Evolutionary conservation across 2,113 vertebrate species (phyloP).

Genomic region (Indri indri): DNA sequence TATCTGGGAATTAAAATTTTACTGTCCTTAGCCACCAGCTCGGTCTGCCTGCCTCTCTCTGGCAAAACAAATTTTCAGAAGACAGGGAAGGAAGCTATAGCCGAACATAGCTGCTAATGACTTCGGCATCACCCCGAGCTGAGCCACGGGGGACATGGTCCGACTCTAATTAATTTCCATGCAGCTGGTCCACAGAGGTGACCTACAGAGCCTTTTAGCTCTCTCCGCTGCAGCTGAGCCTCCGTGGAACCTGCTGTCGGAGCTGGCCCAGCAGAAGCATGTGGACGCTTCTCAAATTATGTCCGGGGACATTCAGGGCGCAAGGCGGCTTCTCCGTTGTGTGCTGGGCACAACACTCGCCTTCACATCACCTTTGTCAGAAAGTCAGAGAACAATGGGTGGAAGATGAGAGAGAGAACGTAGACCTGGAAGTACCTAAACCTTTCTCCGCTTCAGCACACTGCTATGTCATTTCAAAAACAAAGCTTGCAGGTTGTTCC

Average conservation of each 20-base stretch:
- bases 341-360: background rate
- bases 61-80: conserved; percentile 16
- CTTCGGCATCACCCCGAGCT: background rate
- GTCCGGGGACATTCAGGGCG: rapidly evolving
- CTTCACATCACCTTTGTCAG: background rate
- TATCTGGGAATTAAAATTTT: conserved; percentile 38
- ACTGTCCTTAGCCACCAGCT: background rate
- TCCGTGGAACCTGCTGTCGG: background rate
- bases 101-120: background rate
- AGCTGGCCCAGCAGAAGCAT: background rate
- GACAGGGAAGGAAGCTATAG: background rate
- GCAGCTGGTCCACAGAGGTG: background rate
- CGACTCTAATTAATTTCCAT: background rate
- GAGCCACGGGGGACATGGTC: rapidly evolving
- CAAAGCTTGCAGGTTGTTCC: background rate
- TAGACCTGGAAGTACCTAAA: background rate
- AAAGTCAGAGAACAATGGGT: background rate
- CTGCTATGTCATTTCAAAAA: background rate
- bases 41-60: background rate
- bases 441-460: background rate
- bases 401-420: background rate
- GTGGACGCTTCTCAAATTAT: background rate
- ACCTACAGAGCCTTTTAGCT: background rate
- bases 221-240: background rate
- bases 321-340: background rate